phyloP scores from a whole-genome alignment of 2,888 invertebrate genomes.

The Mesorhabditis spiculigera region DNA sequence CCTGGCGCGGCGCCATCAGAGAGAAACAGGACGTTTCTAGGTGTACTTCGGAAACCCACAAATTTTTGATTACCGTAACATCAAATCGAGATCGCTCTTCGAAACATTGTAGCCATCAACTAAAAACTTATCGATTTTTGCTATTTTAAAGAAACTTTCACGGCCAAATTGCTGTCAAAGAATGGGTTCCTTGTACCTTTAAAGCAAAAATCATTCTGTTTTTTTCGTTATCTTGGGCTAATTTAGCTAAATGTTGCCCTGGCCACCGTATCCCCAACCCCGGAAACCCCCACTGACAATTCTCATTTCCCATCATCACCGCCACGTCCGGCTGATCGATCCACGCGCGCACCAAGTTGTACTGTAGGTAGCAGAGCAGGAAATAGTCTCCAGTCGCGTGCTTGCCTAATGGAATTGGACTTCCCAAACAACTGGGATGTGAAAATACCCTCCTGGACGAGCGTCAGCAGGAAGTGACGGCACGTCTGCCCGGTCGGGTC shows the following conservation, averaged over 20 bases:
- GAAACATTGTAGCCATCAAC: neutral
- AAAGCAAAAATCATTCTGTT: neutral
- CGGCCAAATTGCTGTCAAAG: neutral
- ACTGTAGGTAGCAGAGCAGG: constrained; percentile 25
- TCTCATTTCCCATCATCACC: neutral
- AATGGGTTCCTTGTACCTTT: neutral
- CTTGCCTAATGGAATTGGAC: neutral
- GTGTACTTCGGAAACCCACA: too few species aligned
- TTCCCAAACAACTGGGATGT: neutral
- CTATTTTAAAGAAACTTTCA: too few species aligned
- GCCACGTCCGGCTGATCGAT: constrained; percentile 7
- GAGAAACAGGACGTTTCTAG: neutral
- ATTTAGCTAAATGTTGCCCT: too few species aligned
- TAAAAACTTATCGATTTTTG: neutral
- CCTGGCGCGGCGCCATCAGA: neutral
- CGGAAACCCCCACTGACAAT: neutral
- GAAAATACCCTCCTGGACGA: neutral
- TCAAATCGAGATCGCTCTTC: neutral
- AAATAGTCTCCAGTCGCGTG: constrained; percentile 26
- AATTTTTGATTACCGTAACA: neutral
- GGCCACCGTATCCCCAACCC: too few species aligned
- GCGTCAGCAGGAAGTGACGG: neutral
- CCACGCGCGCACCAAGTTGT: constrained; percentile 24
- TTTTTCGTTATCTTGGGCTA: too few species aligned
- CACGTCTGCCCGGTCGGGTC: neutral